Base-by-base conservation (phyloP, 1,140 invertebrate genomes). In the Hypothenemus hampei region DNA sequence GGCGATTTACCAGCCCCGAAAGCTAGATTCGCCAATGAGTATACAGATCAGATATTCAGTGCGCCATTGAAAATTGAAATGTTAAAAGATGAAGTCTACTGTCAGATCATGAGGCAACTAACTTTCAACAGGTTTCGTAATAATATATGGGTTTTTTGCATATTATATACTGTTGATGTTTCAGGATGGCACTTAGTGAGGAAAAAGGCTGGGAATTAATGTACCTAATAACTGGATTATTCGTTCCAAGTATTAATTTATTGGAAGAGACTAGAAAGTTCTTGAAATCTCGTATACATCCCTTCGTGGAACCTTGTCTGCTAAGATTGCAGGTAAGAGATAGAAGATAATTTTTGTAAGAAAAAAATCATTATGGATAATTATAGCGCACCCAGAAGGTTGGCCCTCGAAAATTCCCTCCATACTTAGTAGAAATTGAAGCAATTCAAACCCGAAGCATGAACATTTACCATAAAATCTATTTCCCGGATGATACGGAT, bases 31-130 rank as follows among this genome's bases (percentile, higher is more conserved):
- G 78, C 78, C 5, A 76, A 74, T 22, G 89, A 91, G 71, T 81
- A 89, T 29, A 96, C 93, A 2, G 91, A 96, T 75, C 79, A 87
- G 60, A 95, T 97, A 65, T 97, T 96, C 71, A 82, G 82, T 66
- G 78, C 19, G 3, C 83, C 90, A 7, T 68, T 95, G 6, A 84
- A 85, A 69, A 81, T 90, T 66, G 82, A 89, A 62, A 74, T 85
- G 22, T 73, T 97, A 4, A 78, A 88, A 54, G 93, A 97, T 72
- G 93, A 97, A 76, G 76, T 93, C 21, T 97, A 92, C 65, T 97
- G 93, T 68, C 93, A 97, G 75, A 81, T 97, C 31, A 91, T 95
- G 81, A 92, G 93, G 70, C 93, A 97, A 69, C 72, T 97, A 36
- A 97, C 89, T 0, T 87, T 89, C 51, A 97, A 97, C 73, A 57